Evolutionary conservation across 1,140 invertebrate species (phyloP).

Genomic region (Uloborus diversus): DNA sequence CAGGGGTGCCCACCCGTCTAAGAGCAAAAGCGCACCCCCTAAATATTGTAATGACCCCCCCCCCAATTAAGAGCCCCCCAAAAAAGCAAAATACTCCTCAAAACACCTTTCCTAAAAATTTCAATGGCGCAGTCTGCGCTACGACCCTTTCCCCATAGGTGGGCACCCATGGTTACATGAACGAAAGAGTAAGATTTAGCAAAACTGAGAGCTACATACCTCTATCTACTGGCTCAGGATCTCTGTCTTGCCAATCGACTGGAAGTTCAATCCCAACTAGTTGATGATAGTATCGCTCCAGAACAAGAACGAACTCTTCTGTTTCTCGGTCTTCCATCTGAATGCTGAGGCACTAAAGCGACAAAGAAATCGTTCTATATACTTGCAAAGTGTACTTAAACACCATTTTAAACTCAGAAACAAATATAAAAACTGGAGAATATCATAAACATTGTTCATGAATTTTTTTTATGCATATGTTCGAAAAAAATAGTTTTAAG

Average conservation of each 20-base stretch:
- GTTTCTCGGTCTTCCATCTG: slow-evolving; percentile 84
- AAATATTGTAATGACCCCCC: no score
- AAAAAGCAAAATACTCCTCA: no score
- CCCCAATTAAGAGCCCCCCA: no score
- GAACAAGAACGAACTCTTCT: slow-evolving; percentile 81
- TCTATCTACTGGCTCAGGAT: slow-evolving; percentile 41
- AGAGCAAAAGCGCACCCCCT: no score
- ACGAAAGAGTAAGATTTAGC: not conserved
- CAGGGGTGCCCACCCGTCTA: no score
- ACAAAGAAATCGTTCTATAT: not conserved
- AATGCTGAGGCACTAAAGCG: slow-evolving; percentile 72
- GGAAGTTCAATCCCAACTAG: slow-evolving; percentile 70
- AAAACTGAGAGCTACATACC: slow-evolving; percentile 8
- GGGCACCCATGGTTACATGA: no score
- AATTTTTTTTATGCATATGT: not conserved
- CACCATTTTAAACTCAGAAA: not conserved
- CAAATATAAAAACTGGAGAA: not conserved
- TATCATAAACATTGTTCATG: not conserved
- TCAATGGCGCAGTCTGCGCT: no score
- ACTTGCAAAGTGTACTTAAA: not conserved
- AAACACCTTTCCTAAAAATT: no score
- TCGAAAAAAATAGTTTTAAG: no score
- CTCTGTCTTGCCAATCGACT: slow-evolving; percentile 62
- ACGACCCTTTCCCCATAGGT: no score
- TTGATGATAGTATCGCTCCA: slow-evolving; percentile 79